Evolutionary conservation across 1,140 invertebrate species (phyloP), one percentile per base, ranked within the genome.

Genomic region (Eubasilissa regina): DNA sequence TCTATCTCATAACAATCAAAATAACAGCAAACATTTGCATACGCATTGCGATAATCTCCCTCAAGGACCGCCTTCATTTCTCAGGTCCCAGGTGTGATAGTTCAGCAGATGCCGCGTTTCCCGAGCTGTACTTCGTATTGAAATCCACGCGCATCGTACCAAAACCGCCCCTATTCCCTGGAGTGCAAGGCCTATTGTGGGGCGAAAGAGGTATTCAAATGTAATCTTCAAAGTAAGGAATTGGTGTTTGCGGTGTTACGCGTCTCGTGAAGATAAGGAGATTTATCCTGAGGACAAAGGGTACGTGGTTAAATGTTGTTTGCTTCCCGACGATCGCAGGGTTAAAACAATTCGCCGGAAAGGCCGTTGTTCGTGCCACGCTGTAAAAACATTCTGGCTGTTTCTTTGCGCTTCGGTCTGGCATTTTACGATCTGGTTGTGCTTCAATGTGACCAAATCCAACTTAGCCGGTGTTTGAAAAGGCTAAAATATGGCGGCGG

Each of bases 251-350:
- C 56, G 78, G 78, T 44, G 68, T 48, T 25, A 79, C 77, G 51
- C 77, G 64, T 56, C 55, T 35, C 25, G 25, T 25, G 58, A 68
- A 79, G 78, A 79, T 79, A 79, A 79, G 78, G 51, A 79, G 78
- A 79, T 79, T 79, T 79, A 75, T 79, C 60, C 47, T n/a, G 10
- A 25, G 60, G 62, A 70, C 44, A 72, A 73, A 79, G 53, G 70
- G 56, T 19, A 53, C 17, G 25, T 25, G 55, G 53, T 47, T 58
- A 35, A 64, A 48, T 60, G 56, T 43, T 79, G 72, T 75, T 79
- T 79, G 64, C 60, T 58, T 66, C 44, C 11, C n/a, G 73, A 35
- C 4, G 47, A 11, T n/a, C 66, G 44, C 60, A 35, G 60, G 58
- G 60, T 64, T 64, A 43, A n/a, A 64, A 64, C 60, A 64, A 64